Conservation (phyloP, 2,888 invertebrate species). For the Epiblema foenella region DNA sequence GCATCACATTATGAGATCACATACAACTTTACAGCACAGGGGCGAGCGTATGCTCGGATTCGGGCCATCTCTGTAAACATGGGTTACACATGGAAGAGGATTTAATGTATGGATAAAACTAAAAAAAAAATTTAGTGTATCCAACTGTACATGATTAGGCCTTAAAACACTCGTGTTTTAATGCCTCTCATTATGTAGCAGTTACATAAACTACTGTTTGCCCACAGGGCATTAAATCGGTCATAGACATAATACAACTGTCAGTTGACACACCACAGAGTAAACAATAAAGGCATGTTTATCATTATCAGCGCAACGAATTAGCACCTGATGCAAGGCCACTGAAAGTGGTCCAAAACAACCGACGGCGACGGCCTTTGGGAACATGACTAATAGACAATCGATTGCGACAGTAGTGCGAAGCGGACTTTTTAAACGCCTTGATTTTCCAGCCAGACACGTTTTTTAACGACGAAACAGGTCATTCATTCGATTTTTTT, state of each 20-base stretch:
- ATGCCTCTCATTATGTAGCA: no score
- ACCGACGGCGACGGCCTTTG: constrained; percentile 31
- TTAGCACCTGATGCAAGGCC: constrained; percentile 39
- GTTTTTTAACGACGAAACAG: neutral
- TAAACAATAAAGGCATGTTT: constrained; percentile 40
- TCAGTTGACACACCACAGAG: constrained; percentile 11
- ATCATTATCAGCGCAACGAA: constrained; percentile 37
- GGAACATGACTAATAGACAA: constrained; percentile 44
- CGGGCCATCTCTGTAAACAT: no score
- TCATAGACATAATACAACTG: constrained; percentile 2
- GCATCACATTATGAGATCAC: no score
- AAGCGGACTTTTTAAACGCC: constrained; percentile 22
- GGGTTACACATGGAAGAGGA: no score
- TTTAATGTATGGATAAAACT: no score
- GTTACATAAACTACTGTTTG: no score
- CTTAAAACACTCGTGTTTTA: no score
- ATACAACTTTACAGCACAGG: no score
- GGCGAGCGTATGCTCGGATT: no score
- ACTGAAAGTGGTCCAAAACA: constrained; percentile 42
- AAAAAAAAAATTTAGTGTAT: no score
- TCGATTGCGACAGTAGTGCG: constrained; percentile 33
- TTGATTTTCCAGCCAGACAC: constrained; percentile 27
- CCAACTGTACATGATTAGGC: no score
- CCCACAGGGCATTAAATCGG: neutral
- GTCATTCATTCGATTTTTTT: neutral